These are phyloP conservation scores for Sebastolobus alascanus DNA, from an alignment of 2,797 vertebrate species.

Conservation along the genomic window DNA sequence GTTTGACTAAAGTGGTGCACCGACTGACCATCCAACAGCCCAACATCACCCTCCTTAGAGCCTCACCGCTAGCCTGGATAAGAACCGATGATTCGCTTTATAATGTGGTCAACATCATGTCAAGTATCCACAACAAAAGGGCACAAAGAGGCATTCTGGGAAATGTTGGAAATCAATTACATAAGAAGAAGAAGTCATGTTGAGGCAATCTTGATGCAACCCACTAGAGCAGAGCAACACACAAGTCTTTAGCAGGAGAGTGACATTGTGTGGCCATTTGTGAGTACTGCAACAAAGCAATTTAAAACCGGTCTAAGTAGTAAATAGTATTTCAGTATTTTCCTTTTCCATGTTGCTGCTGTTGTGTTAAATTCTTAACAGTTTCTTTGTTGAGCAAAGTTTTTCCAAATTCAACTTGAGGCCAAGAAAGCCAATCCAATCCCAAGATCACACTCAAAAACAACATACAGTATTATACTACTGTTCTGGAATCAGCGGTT, in stretches of 20 bases:
- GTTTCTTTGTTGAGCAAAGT: too few relatives aligned
- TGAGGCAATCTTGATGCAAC: not conserved
- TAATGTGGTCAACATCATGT: not conserved
- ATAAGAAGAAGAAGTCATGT: too few relatives aligned
- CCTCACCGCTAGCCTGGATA: fast-evolving
- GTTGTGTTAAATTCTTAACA: too few relatives aligned
- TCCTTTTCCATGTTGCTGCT: not conserved
- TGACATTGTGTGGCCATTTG: not conserved
- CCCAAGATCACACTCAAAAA: too few relatives aligned
- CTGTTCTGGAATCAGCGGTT: not conserved
- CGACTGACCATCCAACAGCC: fast-evolving
- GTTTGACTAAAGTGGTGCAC: not conserved
- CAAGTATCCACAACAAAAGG: not conserved
- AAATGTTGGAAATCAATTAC: not conserved
- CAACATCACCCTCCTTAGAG: fast-evolving
- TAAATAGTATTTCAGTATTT: not conserved
- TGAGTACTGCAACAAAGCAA: not conserved
- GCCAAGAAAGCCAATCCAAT: too few relatives aligned
- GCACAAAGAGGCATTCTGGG: not conserved
- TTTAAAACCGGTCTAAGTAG: not conserved
- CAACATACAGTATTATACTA: fast-evolving
- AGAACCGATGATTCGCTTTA: not conserved
- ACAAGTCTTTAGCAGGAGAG: not conserved
- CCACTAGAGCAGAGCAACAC: not conserved
- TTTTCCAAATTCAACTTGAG: too few relatives aligned